These are phyloP conservation scores for Turritopsis dohrnii DNA, from an alignment of 30 jellyfish, hydroid and myxozoan genomes.

Conservation along the genomic window DNA sequence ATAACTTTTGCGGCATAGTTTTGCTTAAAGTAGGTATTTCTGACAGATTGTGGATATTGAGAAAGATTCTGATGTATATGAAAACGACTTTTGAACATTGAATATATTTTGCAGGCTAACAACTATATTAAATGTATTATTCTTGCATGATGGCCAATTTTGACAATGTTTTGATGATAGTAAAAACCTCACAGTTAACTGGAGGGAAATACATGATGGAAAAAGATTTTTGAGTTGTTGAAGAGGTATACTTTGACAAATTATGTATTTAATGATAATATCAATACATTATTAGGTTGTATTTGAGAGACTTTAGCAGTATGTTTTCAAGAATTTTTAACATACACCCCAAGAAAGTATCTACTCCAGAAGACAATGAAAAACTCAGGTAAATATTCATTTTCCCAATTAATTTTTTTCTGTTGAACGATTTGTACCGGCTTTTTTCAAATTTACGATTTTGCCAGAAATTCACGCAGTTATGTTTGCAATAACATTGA, in stretches of 20 bases:
- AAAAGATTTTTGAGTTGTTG: background rate
- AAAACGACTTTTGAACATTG: background rate
- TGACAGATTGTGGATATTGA: too few relatives aligned
- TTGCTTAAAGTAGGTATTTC: too few relatives aligned
- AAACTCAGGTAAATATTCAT: background rate
- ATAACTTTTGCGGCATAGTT: background rate
- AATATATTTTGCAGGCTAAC: background rate
- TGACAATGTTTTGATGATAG: background rate
- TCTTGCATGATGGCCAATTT: background rate
- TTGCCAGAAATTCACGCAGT: background rate
- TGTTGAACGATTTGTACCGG: too few relatives aligned
- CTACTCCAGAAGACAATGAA: constrained; percentile 4
- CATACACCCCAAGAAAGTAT: background rate
- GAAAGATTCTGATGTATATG: background rate
- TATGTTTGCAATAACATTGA: background rate
- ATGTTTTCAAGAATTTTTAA: constrained; percentile 11
- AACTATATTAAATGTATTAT: background rate
- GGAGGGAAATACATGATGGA: too few relatives aligned
- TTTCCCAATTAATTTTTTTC: background rate
- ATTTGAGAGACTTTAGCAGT: background rate
- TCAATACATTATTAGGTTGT: background rate
- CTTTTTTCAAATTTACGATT: background rate
- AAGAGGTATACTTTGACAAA: background rate
- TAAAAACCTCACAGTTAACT: background rate
- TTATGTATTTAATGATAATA: background rate